phyloP scores from a whole-genome alignment of 2,797 vertebrate species.

The Phyllotis vaccarum region DNA sequence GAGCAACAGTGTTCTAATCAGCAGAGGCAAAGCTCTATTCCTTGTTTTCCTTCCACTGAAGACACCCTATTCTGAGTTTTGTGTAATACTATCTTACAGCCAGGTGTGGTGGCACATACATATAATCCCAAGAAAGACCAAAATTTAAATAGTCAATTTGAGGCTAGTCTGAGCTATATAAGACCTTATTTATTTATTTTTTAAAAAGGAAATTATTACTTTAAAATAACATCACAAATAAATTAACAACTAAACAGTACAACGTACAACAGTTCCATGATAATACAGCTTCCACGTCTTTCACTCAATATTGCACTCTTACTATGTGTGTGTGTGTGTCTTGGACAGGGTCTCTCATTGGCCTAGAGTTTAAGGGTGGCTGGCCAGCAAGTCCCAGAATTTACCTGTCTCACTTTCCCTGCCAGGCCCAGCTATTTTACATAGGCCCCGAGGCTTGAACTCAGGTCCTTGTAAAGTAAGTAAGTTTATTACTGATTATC shows the following conservation, averaged over 20 bases:
- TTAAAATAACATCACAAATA: constrained; percentile 45
- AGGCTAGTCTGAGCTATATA: background rate
- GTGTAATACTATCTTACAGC: background rate
- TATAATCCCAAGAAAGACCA: background rate
- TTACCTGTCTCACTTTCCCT: too few relatives aligned
- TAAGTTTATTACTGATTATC: background rate
- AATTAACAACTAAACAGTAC: background rate
- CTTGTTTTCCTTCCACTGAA: background rate
- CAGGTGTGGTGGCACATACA: background rate
- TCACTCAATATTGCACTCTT: background rate
- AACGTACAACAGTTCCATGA: constrained; percentile 34
- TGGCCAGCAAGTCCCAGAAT: background rate
- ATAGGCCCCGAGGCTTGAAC: background rate
- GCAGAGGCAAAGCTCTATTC: background rate
- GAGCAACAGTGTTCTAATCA: background rate
- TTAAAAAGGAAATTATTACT: background rate
- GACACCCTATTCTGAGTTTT: background rate
- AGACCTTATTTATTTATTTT: background rate
- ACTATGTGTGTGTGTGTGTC: background rate
- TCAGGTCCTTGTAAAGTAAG: background rate
- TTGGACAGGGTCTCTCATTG: background rate
- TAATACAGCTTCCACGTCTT: constrained; percentile 9
- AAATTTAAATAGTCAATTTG: background rate
- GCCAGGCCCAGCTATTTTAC: background rate
- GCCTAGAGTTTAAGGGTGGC: background rate